Percentiles rank a stretch among this genome's conserved stretches.
Conservation (phyloP, 2,797 vertebrate species). For the Garrulus glandarius region DNA sequence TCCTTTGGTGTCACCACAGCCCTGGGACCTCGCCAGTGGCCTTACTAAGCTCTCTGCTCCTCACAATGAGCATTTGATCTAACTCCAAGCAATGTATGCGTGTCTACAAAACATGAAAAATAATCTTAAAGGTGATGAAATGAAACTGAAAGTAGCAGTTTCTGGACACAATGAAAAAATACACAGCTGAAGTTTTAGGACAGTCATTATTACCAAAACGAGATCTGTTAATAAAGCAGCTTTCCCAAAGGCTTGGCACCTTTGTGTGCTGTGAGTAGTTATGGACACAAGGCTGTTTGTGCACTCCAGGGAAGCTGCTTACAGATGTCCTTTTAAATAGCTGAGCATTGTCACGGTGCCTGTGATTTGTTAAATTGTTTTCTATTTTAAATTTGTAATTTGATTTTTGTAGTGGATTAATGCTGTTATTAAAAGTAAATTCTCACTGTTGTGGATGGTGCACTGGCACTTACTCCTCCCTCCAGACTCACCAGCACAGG, state of each 20-base stretch:
- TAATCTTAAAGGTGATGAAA: background rate
- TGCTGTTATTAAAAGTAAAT: constrained; percentile 43
- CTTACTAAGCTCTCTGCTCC: background rate
- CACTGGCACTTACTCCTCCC: background rate
- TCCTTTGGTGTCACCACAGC: background rate
- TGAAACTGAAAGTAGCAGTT: background rate
- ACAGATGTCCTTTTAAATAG: background rate
- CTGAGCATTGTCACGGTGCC: background rate
- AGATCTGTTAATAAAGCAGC: background rate
- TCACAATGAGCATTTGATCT: background rate
- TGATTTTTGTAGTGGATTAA: background rate
- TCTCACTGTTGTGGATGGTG: background rate
- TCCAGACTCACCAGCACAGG: background rate
- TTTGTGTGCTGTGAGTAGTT: background rate
- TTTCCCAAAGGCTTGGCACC: background rate
- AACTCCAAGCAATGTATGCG: background rate
- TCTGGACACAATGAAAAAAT: background rate
- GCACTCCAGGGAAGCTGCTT: background rate
- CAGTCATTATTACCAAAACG: background rate
- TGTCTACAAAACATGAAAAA: background rate
- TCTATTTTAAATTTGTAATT: background rate
- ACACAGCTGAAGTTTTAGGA: background rate
- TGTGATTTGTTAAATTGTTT: background rate
- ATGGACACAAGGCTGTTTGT: background rate
- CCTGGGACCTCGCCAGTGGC: background rate